These are phyloP conservation scores for Catotricha subobsoleta DNA, from an alignment of 2,888 invertebrate genomes.

Conservation along the genomic window DNA sequence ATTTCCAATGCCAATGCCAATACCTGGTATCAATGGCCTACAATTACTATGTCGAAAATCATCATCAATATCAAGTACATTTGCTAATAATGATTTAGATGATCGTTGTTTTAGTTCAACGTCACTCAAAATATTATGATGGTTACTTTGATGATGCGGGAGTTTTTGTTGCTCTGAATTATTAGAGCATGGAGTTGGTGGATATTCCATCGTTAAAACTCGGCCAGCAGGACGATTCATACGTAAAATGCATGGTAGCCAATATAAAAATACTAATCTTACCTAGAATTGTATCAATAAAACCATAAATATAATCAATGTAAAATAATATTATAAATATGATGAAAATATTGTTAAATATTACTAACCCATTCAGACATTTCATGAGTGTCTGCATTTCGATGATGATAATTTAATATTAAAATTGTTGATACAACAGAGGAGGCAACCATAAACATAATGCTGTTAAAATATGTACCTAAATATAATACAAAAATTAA, in stretches of 20 bases:
- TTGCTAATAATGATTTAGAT: constrained; percentile 87
- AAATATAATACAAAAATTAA: no score
- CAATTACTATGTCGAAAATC: constrained; percentile 73
- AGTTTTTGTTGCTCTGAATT: constrained; percentile 43
- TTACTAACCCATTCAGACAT: constrained; percentile 89
- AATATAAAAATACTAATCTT: constrained; percentile 81
- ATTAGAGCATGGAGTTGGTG: constrained; percentile 35
- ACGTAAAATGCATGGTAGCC: constrained; percentile 91
- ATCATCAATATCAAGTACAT: constrained; percentile 93
- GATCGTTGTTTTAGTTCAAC: constrained; percentile 79
- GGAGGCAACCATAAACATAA: constrained; percentile 98
- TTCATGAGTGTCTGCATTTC: constrained; percentile 90
- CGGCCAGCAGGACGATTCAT: constrained; percentile 52
- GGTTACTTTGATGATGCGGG: constrained; percentile 3
- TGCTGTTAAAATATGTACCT: constrained; percentile 96
- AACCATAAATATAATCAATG: constrained; percentile 8
- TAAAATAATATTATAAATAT: not conserved
- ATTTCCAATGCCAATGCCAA: not conserved
- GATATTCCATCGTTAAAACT: constrained; percentile 35
- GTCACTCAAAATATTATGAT: constrained; percentile 53
- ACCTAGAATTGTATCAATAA: constrained; percentile 37
- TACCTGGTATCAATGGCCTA: constrained; percentile 44
- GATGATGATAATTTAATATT: constrained; percentile 95
- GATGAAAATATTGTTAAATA: not conserved
- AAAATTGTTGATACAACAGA: constrained; percentile 96